A percentile compares a stretch with the other conserved stretches of the same genome.
Evolutionary conservation across 2,113 vertebrate genomes (phyloP).

Genomic region (Elaphurus davidianus): DNA sequence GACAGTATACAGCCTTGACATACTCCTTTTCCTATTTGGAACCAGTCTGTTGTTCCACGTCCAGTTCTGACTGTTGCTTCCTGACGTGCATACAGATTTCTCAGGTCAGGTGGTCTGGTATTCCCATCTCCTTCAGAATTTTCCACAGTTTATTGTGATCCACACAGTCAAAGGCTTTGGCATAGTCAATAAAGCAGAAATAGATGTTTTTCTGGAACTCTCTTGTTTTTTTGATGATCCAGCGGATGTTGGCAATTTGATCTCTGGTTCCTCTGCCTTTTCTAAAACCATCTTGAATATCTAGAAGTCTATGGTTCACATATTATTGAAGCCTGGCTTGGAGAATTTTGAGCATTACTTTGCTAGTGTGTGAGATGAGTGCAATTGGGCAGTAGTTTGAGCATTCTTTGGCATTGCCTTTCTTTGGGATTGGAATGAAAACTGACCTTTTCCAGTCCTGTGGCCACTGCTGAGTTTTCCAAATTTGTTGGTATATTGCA

Average conservation of each 20-base stretch:
- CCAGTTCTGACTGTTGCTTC: no score
- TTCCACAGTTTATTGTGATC: no score
- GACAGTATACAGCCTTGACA: accelerated
- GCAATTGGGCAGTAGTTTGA: background rate
- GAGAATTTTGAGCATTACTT: background rate
- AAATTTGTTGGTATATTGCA: background rate
- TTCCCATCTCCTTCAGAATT: no score
- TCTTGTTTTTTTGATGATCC: background rate
- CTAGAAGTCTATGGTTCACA: accelerated
- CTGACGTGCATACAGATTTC: no score
- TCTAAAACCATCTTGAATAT: background rate
- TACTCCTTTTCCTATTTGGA: no score
- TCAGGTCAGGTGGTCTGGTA: no score
- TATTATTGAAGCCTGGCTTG: background rate
- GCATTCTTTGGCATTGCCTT: background rate
- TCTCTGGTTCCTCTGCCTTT: background rate
- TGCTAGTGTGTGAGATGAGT: background rate
- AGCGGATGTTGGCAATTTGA: background rate
- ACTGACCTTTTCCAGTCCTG: background rate
- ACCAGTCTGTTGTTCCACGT: no score
- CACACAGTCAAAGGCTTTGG: no score
- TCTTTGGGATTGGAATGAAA: background rate
- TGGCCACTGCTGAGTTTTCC: background rate
- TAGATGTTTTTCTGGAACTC: background rate
- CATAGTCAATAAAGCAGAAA: background rate